phyloP scores from a whole-genome alignment of 1,140 invertebrate species.

The Neodiprion pinetum region DNA sequence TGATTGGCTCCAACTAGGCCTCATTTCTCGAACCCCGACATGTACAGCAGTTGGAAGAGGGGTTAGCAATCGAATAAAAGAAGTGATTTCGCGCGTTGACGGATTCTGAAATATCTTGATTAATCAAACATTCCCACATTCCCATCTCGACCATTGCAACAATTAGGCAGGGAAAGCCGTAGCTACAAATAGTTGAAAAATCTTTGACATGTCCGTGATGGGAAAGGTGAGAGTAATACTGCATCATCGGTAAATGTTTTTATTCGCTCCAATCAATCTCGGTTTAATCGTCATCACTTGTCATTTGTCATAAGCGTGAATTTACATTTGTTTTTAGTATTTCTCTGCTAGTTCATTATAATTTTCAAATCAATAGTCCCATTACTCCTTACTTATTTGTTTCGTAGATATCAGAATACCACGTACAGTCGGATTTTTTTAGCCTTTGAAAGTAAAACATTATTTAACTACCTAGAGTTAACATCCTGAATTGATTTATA shows the following conservation, averaged over 20 bases:
- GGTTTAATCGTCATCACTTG: not conserved
- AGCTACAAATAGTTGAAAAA: conserved; percentile 9
- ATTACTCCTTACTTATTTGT: conserved; percentile 14
- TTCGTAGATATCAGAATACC: conserved; percentile 1
- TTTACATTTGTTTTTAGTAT: not conserved
- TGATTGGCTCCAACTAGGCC: not conserved
- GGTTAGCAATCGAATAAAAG: conserved; percentile 55
- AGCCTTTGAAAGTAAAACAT: not conserved
- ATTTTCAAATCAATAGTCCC: conserved; percentile 3
- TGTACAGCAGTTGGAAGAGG: not conserved
- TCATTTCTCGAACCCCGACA: not conserved
- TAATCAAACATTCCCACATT: conserved; percentile 8
- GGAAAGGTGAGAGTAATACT: conserved; percentile 51
- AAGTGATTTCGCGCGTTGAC: conserved; percentile 56
- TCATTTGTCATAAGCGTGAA: not conserved
- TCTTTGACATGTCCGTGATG: conserved; percentile 57
- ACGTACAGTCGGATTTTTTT: not conserved
- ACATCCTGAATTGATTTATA: not conserved
- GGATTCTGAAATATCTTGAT: conserved; percentile 35
- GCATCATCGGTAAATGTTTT: too few relatives aligned
- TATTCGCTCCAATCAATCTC: conserved; percentile 10
- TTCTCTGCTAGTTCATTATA: not conserved
- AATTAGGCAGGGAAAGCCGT: conserved; percentile 1
- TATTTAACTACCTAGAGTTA: not conserved
- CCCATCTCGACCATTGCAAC: not conserved